Evolutionary conservation across 2,797 vertebrate genomes (phyloP), one percentile per base, ranked within the genome.

Genomic region (Cirrhinus molitorella): DNA sequence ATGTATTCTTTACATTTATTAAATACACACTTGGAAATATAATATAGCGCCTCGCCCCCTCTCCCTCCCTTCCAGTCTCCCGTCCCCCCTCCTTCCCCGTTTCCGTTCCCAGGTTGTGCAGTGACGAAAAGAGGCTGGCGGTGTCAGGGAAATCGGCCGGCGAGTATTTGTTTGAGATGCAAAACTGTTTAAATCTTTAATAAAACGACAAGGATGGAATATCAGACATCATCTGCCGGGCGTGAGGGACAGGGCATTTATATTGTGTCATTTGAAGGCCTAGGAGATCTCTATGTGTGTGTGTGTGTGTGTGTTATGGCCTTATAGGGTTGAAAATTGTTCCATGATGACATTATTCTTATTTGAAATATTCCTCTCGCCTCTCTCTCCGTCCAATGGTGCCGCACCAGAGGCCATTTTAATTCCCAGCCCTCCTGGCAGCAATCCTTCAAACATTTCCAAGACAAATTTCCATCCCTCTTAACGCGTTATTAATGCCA

Each of bases 111-210:
- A 80, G 86, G 88, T 79, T 83, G 65, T 68, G 78, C 71, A 51
- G 88, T 91, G 91, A 85, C 92, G 90, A 85, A 93, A 89, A 87
- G 83, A 86, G 85, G 86, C 87, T 65, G 70, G 17, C 79, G 71
- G 88, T 92, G 90, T 91, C 88, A 88, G 84, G 85, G 86, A 92
- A 93, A 92, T 87, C 88, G 89, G 88, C 85, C 88, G 77, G 89
- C 91, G 90, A 92, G 90, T 92, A 92, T 94, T 93, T 92, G 92
- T 92, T 89, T 85, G 86, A 85, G 89, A 93, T 89, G 90, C 91
- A 92, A 94, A 94, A 91, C 89, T 92, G 92, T 93, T 94, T 93
- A 92, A 92, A 92, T 93, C 90, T 94, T 94, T 92, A 94, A 93
- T 93, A 94, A 94, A 94, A 93, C 79, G 92, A 93, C 91, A 91